Evolutionary conservation across 2,113 vertebrate genomes (phyloP).

Genomic region (Pomatostomus ruficeps): DNA sequence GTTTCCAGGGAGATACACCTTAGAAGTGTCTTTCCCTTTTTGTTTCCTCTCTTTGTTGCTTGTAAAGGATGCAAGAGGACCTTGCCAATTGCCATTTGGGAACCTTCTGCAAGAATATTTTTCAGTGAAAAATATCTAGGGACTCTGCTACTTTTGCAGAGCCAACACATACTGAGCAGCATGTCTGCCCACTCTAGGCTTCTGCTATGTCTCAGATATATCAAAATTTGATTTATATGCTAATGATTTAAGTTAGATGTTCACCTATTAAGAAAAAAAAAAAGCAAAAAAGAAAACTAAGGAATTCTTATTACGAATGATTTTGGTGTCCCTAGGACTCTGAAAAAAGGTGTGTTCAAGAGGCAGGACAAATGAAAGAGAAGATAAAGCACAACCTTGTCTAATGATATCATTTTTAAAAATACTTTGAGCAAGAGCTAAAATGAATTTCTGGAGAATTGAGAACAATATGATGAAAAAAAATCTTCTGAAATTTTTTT

Average conservation of each 20-base stretch:
- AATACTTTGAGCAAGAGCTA: not conserved
- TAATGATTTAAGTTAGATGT: not conserved
- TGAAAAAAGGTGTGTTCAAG: not conserved
- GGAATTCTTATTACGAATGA: not conserved
- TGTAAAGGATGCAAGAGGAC: not conserved
- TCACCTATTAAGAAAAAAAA: not conserved
- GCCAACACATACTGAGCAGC: not conserved
- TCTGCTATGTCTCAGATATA: not conserved
- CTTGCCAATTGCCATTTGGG: not conserved
- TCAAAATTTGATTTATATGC: not conserved
- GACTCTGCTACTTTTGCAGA: not conserved
- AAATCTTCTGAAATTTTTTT: not conserved
- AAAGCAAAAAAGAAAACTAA: not conserved
- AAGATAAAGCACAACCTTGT: not conserved
- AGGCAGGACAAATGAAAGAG: not conserved
- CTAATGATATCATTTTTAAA: not conserved
- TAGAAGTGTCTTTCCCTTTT: not conserved
- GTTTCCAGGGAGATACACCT: not conserved
- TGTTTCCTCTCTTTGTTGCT: not conserved
- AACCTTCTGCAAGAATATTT: not conserved
- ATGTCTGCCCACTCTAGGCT: not conserved
- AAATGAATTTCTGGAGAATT: not conserved
- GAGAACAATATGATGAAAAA: not conserved
- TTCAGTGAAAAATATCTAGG: not conserved
- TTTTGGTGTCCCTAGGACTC: not conserved